Base-by-base conservation (phyloP, 2,797 vertebrate genomes). In the Chelon auratus region DNA sequence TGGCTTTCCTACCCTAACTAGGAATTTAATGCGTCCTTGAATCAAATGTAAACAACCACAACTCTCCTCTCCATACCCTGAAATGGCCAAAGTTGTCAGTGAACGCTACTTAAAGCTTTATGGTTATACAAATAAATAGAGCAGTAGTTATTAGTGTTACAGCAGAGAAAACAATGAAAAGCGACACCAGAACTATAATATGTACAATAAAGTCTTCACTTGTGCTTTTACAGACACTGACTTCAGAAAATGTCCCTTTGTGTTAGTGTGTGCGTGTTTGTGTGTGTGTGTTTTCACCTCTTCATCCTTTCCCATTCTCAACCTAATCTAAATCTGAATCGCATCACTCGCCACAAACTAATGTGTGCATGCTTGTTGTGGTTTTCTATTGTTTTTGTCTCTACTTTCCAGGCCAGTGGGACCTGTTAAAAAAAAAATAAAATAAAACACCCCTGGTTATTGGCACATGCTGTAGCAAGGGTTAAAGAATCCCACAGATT, bases 51-150 rank as follows among this genome's bases (percentile, higher is more conserved):
- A 76, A 76, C 55, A 58, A 13, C 40, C 62, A 42, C 10, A 61
- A 13, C 22, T 62, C 36, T 56, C 42, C 39, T 43, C 13, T 54
- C 4, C 3, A n/a, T 37, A 30, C 22, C 51, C 60, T 63, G 6
- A 66, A 33, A 36, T 7, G 67, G 1, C 15, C 17, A 51, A n/a
- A 33, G 15, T 10, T 61, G 37, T 24, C 62, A 63, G 42, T 51
- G 33, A 72, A 61, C 18, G 9, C 51, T 56, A 42, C 45, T 50
- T 61, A 14, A 48, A 48, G 9, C 45, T 48, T 48, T 18, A 10
- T 20, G n/a, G 7, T 47, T 9, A n/a, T 36, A 73, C 24, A 71
- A 78, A 85, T 85, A 85, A 80, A 85, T 82, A 64, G 76, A 61
- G 39, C 71, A 83, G 65, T 74, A 81, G 82, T 81, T 42, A 43